Conservation (phyloP, 1,140 invertebrate genomes). For the Formica selysi region DNA sequence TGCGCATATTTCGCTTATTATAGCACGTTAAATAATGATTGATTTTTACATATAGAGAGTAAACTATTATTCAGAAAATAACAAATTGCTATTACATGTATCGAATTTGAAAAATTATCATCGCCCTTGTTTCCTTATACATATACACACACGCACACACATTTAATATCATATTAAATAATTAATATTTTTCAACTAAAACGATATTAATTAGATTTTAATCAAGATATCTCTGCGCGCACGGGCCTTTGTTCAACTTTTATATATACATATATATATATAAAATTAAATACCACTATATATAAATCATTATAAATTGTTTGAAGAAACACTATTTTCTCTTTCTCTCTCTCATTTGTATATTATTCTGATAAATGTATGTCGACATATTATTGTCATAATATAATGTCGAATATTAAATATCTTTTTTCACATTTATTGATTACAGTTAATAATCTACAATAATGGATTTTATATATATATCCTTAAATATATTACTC, state of each 20-base stretch:
- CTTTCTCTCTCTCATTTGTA: background rate
- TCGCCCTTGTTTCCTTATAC: background rate
- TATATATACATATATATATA: background rate
- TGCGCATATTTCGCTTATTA: background rate
- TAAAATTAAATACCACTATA: background rate
- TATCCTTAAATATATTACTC: conserved; percentile 49
- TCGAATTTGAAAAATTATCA: conserved; percentile 9
- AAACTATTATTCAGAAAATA: background rate
- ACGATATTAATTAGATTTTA: background rate
- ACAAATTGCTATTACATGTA: background rate
- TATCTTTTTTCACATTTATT: conserved; percentile 12
- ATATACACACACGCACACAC: no score
- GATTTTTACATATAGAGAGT: background rate
- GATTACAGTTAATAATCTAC: conserved; percentile 16
- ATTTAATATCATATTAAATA: background rate
- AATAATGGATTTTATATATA: background rate
- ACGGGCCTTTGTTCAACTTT: background rate
- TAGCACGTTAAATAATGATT: background rate
- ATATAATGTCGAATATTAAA: conserved; percentile 5
- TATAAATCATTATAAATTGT: background rate
- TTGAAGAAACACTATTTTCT: background rate
- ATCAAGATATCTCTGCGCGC: background rate
- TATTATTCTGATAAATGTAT: conserved; percentile 15
- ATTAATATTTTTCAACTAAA: background rate
- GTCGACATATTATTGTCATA: conserved; percentile 5